phyloP scores from a whole-genome alignment of 2,888 invertebrate genomes.

The Ichneumoninae sp. region DNA sequence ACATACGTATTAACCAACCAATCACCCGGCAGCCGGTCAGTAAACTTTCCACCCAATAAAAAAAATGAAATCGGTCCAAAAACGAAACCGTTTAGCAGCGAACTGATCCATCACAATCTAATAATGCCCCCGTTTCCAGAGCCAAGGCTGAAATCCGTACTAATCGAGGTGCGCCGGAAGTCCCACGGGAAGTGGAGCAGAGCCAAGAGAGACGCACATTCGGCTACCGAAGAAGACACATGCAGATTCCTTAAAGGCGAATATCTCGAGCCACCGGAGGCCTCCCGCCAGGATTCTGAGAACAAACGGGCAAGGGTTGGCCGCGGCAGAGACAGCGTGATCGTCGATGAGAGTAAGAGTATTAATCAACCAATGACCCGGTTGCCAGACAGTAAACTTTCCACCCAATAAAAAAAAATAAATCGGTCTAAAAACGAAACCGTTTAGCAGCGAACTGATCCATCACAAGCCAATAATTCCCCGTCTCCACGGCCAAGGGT shows the following conservation, averaged over 20 bases:
- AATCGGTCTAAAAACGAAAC: not conserved
- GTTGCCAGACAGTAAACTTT: not conserved
- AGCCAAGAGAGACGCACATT: slow-evolving; percentile 2
- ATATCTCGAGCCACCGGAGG: slow-evolving; percentile 55
- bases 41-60: not conserved
- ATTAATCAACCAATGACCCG: no score
- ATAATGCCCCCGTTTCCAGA: not conserved
- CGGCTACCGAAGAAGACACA: slow-evolving; percentile 33
- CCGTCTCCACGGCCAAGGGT: not conserved
- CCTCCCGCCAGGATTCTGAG: slow-evolving; percentile 57
- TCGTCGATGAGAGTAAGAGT: no score
- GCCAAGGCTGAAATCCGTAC: not conserved
- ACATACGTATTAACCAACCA: no score
- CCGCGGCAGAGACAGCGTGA: not conserved
- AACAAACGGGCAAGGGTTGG: slow-evolving; percentile 13
- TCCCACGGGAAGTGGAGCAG: slow-evolving; percentile 11
- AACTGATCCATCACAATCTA: not conserved
- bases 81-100: not conserved
- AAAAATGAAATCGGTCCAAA: not conserved
- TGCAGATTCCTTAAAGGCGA: slow-evolving; percentile 59
- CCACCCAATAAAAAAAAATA: no score
- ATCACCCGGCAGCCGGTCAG: no score
- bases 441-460: not conserved
- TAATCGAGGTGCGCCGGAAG: not conserved
- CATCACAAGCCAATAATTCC: not conserved